phyloP scores from a whole-genome alignment of 30 jellyfish, hydroid and myxozoan species.

The Morbakka virulenta region DNA sequence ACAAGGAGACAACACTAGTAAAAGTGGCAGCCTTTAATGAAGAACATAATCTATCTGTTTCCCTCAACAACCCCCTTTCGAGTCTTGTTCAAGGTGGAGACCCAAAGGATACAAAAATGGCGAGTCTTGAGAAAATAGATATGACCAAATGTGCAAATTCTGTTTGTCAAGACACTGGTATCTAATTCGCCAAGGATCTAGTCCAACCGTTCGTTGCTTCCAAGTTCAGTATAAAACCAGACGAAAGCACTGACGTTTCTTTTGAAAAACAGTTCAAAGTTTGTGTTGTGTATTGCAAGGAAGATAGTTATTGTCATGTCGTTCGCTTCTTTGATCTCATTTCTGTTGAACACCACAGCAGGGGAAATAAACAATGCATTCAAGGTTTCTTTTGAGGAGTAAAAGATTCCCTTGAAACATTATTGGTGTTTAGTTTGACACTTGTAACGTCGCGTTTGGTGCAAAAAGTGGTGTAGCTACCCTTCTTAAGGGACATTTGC shows the following conservation, averaged over 20 bases:
- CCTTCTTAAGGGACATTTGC: conserved; percentile 11
- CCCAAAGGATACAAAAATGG: conserved; percentile 29
- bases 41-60: conserved; percentile 32
- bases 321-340: conserved; percentile 8
- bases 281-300: conserved; percentile 17
- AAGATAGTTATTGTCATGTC: background rate
- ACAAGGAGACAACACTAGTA: conserved; percentile 18
- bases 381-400: background rate
- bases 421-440: conserved; percentile 50
- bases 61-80: conserved; percentile 26
- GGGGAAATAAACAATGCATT: background rate
- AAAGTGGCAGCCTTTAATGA: conserved; percentile 39
- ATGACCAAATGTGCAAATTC: conserved; percentile 35
- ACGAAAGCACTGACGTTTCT: conserved; percentile 36
- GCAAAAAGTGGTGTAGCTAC: conserved; percentile 8
- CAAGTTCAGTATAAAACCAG: conserved; percentile 47
- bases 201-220: background rate
- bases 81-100: conserved; percentile 8
- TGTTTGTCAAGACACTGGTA: conserved; percentile 30
- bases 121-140: conserved; percentile 3
- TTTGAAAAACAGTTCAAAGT: conserved; percentile 37
- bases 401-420: conserved; percentile 27
- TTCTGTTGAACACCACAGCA: background rate
- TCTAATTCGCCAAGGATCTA: conserved; percentile 6
- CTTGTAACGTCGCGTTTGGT: conserved; percentile 38